Conservation (phyloP, 2,888 invertebrate species). For the Aplocera efformata region DNA sequence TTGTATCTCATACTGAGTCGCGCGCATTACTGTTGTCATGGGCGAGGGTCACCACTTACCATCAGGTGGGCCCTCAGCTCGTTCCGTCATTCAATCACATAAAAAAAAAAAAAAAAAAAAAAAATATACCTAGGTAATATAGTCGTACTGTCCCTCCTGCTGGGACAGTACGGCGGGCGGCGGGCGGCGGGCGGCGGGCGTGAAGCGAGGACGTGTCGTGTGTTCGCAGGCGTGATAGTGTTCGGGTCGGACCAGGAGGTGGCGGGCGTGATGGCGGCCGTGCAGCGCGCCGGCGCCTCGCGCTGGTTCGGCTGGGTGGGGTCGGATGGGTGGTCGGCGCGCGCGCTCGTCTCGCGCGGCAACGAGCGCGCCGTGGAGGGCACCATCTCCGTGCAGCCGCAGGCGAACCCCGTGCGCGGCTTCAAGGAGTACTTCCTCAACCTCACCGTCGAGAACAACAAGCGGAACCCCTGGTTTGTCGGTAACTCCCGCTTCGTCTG, state of each 20-base stretch:
- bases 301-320: slow-evolving; percentile 97
- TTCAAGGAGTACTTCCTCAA: slow-evolving; percentile 93
- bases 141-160: no score
- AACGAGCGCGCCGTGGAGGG: slow-evolving; percentile 88
- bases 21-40: no score
- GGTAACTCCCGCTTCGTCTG: slow-evolving; percentile 77
- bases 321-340: slow-evolving; percentile 96
- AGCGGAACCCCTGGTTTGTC: slow-evolving; percentile 96
- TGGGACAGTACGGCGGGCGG: no score
- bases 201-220: no score
- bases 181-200: no score
- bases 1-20: no score
- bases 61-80: no score
- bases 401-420: slow-evolving; percentile 92
- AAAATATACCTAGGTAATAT: no score
- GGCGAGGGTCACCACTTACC: no score
- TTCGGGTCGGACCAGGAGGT: slow-evolving; percentile 98
- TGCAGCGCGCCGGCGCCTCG: slow-evolving; percentile 89
- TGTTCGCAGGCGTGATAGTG: slow-evolving; percentile 90
- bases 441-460: slow-evolving; percentile 92
- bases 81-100: no score
- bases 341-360: slow-evolving; percentile 90
- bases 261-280: slow-evolving; percentile 95
- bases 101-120: no score
- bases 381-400: slow-evolving; percentile 95